Evolutionary conservation across 2,113 vertebrate species (phyloP).

Genomic region (Bubalus kerabau): DNA sequence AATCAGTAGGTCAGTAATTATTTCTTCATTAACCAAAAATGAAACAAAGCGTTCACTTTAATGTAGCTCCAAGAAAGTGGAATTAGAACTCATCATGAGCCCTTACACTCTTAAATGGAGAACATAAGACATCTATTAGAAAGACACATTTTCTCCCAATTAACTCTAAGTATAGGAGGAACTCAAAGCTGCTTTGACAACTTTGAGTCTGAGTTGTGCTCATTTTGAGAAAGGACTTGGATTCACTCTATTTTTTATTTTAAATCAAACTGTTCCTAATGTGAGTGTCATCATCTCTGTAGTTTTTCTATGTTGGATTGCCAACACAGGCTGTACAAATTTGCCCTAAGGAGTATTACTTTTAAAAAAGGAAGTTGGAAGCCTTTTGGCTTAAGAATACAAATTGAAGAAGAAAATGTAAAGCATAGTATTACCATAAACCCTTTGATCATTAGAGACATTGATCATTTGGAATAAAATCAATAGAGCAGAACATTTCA

Average conservation of each 20-base stretch:
- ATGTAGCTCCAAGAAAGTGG: not conserved
- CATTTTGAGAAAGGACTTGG: not conserved
- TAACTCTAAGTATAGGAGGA: not conserved
- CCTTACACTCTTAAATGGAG: not conserved
- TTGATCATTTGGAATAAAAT: conserved; percentile 23
- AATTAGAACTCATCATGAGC: not conserved
- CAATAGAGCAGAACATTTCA: not conserved
- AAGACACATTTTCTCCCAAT: not conserved
- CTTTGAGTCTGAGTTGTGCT: not conserved
- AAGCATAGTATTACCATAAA: not conserved
- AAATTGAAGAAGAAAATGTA: not conserved
- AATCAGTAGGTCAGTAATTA: not conserved
- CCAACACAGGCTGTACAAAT: not conserved
- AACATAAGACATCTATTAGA: not conserved
- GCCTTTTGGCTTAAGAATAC: not conserved
- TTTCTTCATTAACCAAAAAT: not conserved
- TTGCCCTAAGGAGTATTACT: not conserved
- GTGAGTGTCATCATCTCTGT: not conserved
- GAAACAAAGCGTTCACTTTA: not conserved
- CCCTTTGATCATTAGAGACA: not conserved
- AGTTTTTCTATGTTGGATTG: not conserved
- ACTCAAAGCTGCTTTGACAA: not conserved
- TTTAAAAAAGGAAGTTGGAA: not conserved
- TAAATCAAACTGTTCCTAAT: conserved; percentile 14
- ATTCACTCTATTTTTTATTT: conserved; percentile 27